Percentiles rank a stretch among this genome's conserved stretches.
phyloP scores from a whole-genome alignment of 2,888 invertebrate species.

The Alcis repandata region DNA sequence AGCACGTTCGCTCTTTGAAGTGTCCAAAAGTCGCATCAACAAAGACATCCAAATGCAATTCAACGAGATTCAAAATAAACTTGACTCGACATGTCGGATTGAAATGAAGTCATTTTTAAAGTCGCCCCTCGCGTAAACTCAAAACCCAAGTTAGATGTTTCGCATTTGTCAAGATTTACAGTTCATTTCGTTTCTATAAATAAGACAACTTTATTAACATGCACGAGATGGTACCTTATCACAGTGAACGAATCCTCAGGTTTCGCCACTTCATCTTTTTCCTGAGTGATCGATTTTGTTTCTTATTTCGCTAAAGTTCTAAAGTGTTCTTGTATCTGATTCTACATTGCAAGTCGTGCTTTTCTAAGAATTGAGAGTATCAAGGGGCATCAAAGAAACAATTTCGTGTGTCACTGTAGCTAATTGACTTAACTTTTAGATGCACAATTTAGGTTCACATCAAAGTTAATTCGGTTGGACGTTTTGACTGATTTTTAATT shows the following conservation, averaged over 20 bases:
- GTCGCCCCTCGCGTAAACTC: conserved; percentile 56
- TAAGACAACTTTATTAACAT: conserved; percentile 31
- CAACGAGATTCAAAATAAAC: conserved; percentile 57
- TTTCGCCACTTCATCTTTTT: not conserved
- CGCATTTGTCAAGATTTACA: conserved; percentile 76
- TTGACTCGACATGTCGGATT: conserved; percentile 58
- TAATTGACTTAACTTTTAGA: conserved; percentile 32
- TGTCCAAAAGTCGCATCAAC: conserved; percentile 23
- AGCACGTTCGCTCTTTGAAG: conserved; percentile 16
- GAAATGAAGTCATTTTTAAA: conserved; percentile 76
- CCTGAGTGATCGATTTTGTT: not conserved
- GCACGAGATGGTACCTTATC: conserved; percentile 13
- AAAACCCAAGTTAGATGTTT: conserved; percentile 65
- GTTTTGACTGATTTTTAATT: conserved; percentile 9
- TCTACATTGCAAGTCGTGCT: conserved; percentile 33
- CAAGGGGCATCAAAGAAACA: conserved; percentile 43
- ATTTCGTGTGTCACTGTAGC: conserved; percentile 39
- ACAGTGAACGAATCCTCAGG: not conserved
- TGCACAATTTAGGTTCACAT: conserved; percentile 29
- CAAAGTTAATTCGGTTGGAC: conserved; percentile 28
- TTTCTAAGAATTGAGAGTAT: conserved; percentile 43
- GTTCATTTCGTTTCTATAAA: conserved; percentile 44
- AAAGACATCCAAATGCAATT: conserved; percentile 52
- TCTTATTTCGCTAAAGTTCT: conserved; percentile 19
- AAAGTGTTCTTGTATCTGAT: not conserved